A percentile compares a stretch with the other conserved stretches of the same genome.
phyloP scores from a whole-genome alignment of 2,888 invertebrate species.

The Ichneumoninae sp. region DNA sequence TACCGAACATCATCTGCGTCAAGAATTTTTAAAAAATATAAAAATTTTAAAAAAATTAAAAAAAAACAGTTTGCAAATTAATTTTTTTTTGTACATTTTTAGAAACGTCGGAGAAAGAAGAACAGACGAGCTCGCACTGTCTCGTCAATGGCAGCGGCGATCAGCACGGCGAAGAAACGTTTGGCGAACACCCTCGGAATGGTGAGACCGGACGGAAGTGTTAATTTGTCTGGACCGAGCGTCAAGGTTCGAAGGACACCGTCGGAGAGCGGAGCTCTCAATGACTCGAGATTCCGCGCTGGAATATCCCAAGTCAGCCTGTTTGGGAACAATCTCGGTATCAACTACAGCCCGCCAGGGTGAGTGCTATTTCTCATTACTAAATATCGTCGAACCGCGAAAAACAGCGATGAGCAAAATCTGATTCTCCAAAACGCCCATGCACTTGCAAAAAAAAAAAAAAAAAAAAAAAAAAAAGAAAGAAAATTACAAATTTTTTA shows the following conservation, averaged over 20 bases:
- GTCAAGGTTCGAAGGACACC: slow-evolving; percentile 68
- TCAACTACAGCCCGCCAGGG: slow-evolving; percentile 86
- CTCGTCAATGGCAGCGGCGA: slow-evolving; percentile 72
- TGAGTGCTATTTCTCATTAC: slow-evolving; percentile 70
- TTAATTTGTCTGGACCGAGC: slow-evolving; percentile 65
- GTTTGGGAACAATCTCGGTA: slow-evolving; percentile 88
- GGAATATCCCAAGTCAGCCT: slow-evolving; percentile 87
- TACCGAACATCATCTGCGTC: background rate
- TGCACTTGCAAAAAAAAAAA: background rate
- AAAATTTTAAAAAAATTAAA: background rate
- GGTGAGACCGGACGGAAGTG: slow-evolving; percentile 62
- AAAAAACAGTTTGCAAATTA: slow-evolving; percentile 24
- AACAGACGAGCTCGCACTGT: slow-evolving; percentile 74
- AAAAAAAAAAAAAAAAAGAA: background rate
- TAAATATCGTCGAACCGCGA: background rate
- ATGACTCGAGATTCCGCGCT: slow-evolving; percentile 80
- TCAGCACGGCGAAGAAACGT: slow-evolving; percentile 84
- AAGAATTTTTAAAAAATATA: background rate
- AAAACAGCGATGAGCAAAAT: background rate
- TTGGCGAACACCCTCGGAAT: slow-evolving; percentile 85
- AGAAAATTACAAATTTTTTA: background rate
- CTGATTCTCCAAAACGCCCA: background rate
- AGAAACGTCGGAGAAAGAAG: slow-evolving; percentile 75
- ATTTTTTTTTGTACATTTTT: slow-evolving; percentile 68
- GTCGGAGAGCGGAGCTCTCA: slow-evolving; percentile 69